These are phyloP conservation scores for Phrixothrix hirtus DNA, from an alignment of 2,888 invertebrate genomes.

Conservation along the genomic window DNA sequence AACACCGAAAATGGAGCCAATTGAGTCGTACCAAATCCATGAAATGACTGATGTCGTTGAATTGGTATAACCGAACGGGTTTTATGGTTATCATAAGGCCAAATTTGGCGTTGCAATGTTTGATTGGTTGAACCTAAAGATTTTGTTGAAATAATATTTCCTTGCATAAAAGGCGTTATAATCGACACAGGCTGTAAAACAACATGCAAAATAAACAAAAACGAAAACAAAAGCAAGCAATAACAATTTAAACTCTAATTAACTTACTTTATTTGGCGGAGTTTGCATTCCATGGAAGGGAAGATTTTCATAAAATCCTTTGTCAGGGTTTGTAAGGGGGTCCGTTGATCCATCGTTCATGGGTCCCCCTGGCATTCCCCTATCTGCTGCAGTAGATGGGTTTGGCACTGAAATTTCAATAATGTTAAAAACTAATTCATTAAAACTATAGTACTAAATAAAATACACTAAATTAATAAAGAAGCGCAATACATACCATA, in stretches of 20 bases:
- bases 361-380: constrained; percentile 56
- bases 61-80: constrained; percentile 32
- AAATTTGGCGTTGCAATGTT: constrained; percentile 6
- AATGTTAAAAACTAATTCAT: constrained; percentile 1
- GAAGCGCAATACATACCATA: constrained; percentile 58
- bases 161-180: constrained; percentile 61
- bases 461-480: constrained; percentile 11
- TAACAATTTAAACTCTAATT: constrained; percentile 33
- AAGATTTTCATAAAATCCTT: constrained; percentile 91
- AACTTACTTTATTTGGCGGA: constrained; percentile 87
- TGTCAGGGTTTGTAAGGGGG: constrained; percentile 78
- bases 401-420: constrained; percentile 53
- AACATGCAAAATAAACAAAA: constrained; percentile 53
- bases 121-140: constrained; percentile 14
- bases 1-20: constrained; percentile 1
- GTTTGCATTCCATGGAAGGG: constrained; percentile 94
- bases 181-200: constrained; percentile 62
- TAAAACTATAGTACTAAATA: constrained; percentile 3
- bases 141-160: constrained; percentile 28
- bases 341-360: constrained; percentile 57
- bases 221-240: constrained; percentile 47
- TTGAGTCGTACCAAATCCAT: constrained; percentile 43
- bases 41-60: constrained; percentile 53
- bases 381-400: constrained; percentile 60
- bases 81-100: constrained; percentile 26